Evolutionary conservation across 2,113 vertebrate species (phyloP), one percentile per base, ranked within the genome.

Genomic region (Zeus faber): DNA sequence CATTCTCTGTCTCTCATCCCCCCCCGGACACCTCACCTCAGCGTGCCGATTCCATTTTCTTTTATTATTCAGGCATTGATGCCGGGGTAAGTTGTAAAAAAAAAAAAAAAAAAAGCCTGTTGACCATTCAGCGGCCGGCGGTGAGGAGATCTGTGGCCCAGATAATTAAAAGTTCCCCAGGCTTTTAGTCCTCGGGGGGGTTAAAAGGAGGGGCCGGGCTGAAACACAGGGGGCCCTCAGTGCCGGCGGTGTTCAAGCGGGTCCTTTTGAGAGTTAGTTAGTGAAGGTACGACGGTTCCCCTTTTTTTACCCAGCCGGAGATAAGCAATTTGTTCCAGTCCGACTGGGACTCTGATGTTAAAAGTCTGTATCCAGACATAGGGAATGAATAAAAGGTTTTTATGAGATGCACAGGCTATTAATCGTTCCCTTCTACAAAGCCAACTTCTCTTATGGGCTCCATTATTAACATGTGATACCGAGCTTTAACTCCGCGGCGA

Each of bases 161-260:
- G 91, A 90, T 94, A 94, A 95, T 95, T 93, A 94, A 93, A 94
- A 93, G 91, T 94, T 94, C 92, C 88, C 89, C 86, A 90, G 91
- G 91, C 91, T 86, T 89, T 25, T 6, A 70, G 63, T 86, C 92
- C 92, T 91, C 80, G 73, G 88, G 91, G 92, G 89, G 91, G 92
- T 89, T 90, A 89, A 74, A 72, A 61, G 65, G 49, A 55, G 44
- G 58, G 57, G 60, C 66, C 35, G 87, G 82, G 78, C 70, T 75
- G 88, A 55, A 52, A 55, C 33, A 68, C 25, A 56, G 47, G 48
- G 41, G 63, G 55, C 54, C 62, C 58, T 65, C 54, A 63, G 40
- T 67, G 2, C 11, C 37, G n/a, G 50, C 59, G 61, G 70, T 62
- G 61, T 14, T 47, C 40, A 39, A 25, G 33, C 40, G 16, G 25